Conservation (phyloP, 2,888 invertebrate genomes). For the Pollenia griseotomentosa region DNA sequence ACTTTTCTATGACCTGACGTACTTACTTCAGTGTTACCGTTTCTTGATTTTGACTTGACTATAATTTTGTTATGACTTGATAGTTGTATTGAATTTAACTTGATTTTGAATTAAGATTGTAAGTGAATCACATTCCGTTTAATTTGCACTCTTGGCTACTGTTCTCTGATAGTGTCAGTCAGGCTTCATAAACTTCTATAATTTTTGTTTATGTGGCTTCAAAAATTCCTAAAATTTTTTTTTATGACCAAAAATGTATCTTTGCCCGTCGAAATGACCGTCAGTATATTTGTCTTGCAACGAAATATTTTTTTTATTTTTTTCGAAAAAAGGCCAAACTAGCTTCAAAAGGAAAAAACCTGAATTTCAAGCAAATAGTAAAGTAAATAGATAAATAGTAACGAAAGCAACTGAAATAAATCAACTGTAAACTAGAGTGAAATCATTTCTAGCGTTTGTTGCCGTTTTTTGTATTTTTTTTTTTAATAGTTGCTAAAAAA, state of each 20-base stretch:
- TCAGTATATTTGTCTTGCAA: conserved; percentile 26
- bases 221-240: neutral
- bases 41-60: too few relatives aligned
- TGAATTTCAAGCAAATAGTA: neutral
- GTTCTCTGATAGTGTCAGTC: too few relatives aligned
- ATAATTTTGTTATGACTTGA: too few relatives aligned
- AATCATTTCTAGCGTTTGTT: conserved; percentile 21
- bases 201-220: too few relatives aligned
- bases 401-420: conserved; percentile 22
- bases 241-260: neutral
- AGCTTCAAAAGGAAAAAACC: neutral
- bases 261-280: neutral
- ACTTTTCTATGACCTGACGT: too few relatives aligned
- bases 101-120: too few relatives aligned
- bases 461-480: neutral
- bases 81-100: too few relatives aligned
- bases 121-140: too few relatives aligned
- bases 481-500: conserved; percentile 28
- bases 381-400: neutral
- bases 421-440: conserved; percentile 47
- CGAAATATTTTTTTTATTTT: neutral
- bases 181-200: too few relatives aligned
- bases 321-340: neutral
- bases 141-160: too few relatives aligned
- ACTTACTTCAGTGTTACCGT: too few relatives aligned